Evolutionary conservation across 2,888 invertebrate species (phyloP).

Genomic region (Cheilosia variabilis): DNA sequence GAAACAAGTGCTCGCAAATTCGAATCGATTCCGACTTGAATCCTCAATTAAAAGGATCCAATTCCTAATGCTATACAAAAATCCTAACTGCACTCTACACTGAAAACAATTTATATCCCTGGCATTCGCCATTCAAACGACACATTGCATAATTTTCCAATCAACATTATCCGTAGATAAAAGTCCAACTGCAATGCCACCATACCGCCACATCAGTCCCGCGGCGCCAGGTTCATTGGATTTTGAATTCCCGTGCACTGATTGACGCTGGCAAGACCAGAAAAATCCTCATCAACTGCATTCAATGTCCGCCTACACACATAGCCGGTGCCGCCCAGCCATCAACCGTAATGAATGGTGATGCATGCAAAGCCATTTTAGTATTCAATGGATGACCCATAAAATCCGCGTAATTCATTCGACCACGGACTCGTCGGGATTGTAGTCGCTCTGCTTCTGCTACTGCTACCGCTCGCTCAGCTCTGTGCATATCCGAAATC

Average conservation of each 20-base stretch:
- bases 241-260: conserved; percentile 66
- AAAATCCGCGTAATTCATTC: conserved; percentile 75
- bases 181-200: conserved; percentile 57
- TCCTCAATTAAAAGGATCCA: conserved; percentile 63
- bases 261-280: conserved; percentile 53
- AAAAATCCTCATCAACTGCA: conserved; percentile 39
- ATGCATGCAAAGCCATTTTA: conserved; percentile 74
- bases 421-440: conserved; percentile 65
- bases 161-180: conserved; percentile 75
- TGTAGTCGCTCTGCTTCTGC: conserved; percentile 61
- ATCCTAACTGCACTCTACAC: conserved; percentile 35
- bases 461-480: conserved; percentile 26
- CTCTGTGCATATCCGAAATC: conserved; percentile 37
- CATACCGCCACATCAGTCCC: conserved; percentile 10
- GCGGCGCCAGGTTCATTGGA: conserved; percentile 63
- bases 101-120: conserved; percentile 63
- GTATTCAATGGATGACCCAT: conserved; percentile 75
- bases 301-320: conserved; percentile 16
- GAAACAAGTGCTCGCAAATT: conserved; percentile 52
- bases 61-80: conserved; percentile 53
- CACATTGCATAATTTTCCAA: conserved; percentile 75
- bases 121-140: conserved; percentile 62
- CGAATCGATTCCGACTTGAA: conserved; percentile 67
- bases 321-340: conserved; percentile 43
- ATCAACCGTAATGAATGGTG: conserved; percentile 74